phyloP scores from a whole-genome alignment of 2,113 vertebrate genomes.

The Hippocampus zosterae region DNA sequence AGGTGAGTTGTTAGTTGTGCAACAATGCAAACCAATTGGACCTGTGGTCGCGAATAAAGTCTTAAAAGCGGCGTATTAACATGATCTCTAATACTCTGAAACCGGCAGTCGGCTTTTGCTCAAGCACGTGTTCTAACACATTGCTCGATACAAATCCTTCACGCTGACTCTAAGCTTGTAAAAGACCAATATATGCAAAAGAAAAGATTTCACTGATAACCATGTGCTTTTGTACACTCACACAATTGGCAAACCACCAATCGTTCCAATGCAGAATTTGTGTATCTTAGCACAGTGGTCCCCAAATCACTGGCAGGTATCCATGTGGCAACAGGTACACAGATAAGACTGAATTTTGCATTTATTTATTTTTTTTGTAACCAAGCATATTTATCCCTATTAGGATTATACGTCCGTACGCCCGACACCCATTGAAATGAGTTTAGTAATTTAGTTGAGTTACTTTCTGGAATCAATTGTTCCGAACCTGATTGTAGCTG shows the following conservation, averaged over 20 bases:
- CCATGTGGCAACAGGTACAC: too few relatives aligned
- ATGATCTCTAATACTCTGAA: constrained; percentile 29
- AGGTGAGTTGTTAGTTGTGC: too few relatives aligned
- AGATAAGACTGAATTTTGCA: too few relatives aligned
- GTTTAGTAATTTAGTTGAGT: too few relatives aligned
- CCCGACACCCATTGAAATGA: too few relatives aligned
- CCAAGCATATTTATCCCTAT: too few relatives aligned
- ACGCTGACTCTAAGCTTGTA: not conserved
- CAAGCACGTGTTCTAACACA: constrained; percentile 26
- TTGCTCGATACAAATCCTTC: constrained; percentile 27
- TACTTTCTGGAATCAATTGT: too few relatives aligned
- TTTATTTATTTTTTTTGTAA: too few relatives aligned
- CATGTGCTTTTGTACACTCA: not conserved
- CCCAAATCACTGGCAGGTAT: too few relatives aligned
- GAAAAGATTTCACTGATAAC: not conserved
- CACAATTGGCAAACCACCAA: not conserved
- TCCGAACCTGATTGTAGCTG: too few relatives aligned
- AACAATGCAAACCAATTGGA: too few relatives aligned
- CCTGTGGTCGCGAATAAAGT: not conserved
- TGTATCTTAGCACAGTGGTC: not conserved
- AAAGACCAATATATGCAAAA: constrained; percentile 7
- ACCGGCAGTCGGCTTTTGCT: constrained; percentile 1
- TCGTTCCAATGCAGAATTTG: not conserved
- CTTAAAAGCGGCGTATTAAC: constrained; percentile 5
- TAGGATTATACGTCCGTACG: too few relatives aligned